These are phyloP conservation scores for Pristionchus pacificus DNA, from an alignment of 1,140 invertebrate genomes.

Conservation along the genomic window DNA sequence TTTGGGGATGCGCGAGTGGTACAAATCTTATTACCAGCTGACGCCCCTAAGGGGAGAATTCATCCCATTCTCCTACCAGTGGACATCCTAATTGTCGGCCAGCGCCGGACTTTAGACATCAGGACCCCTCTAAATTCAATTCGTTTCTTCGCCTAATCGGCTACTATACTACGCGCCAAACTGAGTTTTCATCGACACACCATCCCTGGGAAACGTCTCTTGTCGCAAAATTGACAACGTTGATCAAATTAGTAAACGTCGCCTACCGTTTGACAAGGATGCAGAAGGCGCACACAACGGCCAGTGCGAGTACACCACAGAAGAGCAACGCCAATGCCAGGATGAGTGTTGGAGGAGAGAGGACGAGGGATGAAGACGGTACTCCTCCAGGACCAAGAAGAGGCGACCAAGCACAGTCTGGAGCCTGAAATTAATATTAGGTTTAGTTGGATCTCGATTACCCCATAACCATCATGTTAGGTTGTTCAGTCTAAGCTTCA, in stretches of 20 bases:
- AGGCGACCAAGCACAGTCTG: not conserved
- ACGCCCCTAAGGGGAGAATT: not conserved
- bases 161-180: too few species aligned
- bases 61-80: not conserved
- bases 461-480: too few species aligned
- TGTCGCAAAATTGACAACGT: not conserved
- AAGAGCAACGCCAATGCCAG: not conserved
- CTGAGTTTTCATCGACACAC: too few species aligned
- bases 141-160: too few species aligned
- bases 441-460: too few species aligned
- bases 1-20: not conserved
- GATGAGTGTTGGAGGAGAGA: not conserved
- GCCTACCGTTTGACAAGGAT: not conserved
- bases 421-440: not conserved
- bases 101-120: not conserved
- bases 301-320: not conserved
- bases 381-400: not conserved
- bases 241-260: too few species aligned
- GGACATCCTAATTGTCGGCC: not conserved
- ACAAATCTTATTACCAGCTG: slow-evolving; percentile 1
- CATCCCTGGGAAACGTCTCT: not conserved
- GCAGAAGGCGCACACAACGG: not conserved
- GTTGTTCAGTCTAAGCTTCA: too few species aligned
- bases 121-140: too few species aligned
- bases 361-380: not conserved